A percentile compares a stretch with the other conserved stretches of the same genome.
Evolutionary conservation across 92 coral and sea anemone genomes (phyloP).

Genomic region (Blastomussa wellsi): DNA sequence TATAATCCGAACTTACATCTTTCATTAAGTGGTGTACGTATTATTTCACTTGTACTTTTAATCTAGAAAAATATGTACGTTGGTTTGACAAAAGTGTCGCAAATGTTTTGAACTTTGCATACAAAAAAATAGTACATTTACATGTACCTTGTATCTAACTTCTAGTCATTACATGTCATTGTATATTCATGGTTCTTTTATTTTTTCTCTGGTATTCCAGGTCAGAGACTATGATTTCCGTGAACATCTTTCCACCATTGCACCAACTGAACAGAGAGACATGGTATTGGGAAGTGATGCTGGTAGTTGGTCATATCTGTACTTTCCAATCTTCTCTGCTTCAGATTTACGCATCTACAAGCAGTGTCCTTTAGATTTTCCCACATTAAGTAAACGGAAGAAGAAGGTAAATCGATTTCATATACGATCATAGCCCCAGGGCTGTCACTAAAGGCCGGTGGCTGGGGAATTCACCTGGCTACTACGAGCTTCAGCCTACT

Average conservation of each 20-base stretch:
- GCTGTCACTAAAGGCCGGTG: too few relatives aligned
- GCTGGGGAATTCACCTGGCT: too few relatives aligned
- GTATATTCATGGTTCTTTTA: neutral
- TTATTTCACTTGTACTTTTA: too few relatives aligned
- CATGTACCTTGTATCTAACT: too few relatives aligned
- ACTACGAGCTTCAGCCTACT: too few relatives aligned
- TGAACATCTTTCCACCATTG: conserved; percentile 71
- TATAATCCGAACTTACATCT: too few relatives aligned
- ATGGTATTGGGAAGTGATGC: conserved; percentile 79
- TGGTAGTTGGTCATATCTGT: conserved; percentile 72
- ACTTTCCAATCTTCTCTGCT: conserved; percentile 86
- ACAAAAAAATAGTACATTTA: too few relatives aligned
- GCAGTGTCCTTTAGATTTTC: conserved; percentile 73
- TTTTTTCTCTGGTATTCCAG: conserved; percentile 42
- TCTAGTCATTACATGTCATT: neutral
- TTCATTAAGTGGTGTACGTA: too few relatives aligned
- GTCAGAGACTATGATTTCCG: conserved; percentile 87
- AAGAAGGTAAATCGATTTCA: conserved; percentile 43
- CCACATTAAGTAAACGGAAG: conserved; percentile 59
- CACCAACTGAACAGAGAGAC: conserved; percentile 80
- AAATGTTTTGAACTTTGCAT: too few relatives aligned
- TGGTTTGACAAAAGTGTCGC: neutral
- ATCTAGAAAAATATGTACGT: too few relatives aligned
- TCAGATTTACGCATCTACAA: conserved; percentile 88
- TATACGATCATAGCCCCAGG: neutral